A percentile compares a stretch with the other conserved stretches of the same genome.
These are phyloP conservation scores for Halictus quadricinctus DNA, from an alignment of 2,888 invertebrate genomes.

Conservation along the genomic window DNA sequence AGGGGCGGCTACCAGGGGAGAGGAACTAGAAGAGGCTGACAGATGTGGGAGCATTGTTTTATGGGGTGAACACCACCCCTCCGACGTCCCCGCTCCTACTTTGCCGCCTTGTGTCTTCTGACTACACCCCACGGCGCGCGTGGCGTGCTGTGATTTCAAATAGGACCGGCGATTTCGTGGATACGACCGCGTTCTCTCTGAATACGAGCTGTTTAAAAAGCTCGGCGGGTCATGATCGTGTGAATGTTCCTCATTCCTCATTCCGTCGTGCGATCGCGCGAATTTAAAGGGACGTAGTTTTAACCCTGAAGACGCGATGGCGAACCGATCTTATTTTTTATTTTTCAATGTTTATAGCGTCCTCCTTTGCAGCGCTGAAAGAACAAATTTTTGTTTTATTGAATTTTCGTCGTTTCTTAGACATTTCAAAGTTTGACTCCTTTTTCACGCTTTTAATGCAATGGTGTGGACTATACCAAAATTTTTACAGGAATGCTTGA, in stretches of 20 bases:
- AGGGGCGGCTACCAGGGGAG: conserved; percentile 78
- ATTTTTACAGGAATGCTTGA: no score
- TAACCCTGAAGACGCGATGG: not conserved
- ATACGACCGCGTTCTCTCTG: conserved; percentile 67
- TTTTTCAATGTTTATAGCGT: not conserved
- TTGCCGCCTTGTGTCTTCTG: conserved; percentile 70
- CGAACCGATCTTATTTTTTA: not conserved
- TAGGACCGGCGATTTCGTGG: conserved; percentile 77
- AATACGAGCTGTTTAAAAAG: conserved; percentile 69
- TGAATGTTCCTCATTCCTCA: conserved; percentile 59
- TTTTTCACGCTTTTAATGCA: no score
- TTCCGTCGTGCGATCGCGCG: conserved; percentile 5
- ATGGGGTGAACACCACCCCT: conserved; percentile 75
- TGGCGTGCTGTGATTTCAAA: conserved; percentile 81
- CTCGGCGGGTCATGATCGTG: conserved; percentile 67
- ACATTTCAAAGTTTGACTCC: not conserved
- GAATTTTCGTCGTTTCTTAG: not conserved
- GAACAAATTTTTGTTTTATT: not conserved
- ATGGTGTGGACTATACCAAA: no score
- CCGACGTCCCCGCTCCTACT: conserved; percentile 54
- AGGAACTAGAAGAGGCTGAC: conserved; percentile 81
- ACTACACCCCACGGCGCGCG: conserved; percentile 74
- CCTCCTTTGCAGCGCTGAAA: not conserved
- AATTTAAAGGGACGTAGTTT: not conserved
- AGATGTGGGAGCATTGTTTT: conserved; percentile 83